Conservation (phyloP, 2,113 vertebrate genomes). For the Anser brachyrhynchus region DNA sequence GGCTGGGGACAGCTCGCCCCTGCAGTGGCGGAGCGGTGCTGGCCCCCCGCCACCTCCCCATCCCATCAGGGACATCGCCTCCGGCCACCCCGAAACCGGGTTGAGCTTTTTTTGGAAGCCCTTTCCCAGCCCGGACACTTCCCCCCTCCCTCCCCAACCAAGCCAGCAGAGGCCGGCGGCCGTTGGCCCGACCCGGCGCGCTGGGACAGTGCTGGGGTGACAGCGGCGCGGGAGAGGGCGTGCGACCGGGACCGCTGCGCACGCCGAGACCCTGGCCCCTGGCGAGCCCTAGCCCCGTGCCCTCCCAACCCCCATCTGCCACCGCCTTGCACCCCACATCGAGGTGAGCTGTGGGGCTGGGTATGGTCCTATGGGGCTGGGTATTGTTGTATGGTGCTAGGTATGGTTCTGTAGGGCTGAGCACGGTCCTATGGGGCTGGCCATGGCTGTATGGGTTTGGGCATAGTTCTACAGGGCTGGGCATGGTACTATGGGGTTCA, state of each 20-base stretch:
- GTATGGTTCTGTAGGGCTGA: not conserved
- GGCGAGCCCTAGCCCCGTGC: not conserved
- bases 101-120: not conserved
- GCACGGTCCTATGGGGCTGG: no score
- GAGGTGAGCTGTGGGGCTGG: not conserved
- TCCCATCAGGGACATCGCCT: not conserved
- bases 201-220: not conserved
- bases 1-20: not conserved
- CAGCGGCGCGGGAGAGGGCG: not conserved
- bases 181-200: not conserved
- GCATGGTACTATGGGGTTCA: not conserved
- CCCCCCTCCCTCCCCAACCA: not conserved
- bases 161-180: not conserved
- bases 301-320: not conserved
- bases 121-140: not conserved
- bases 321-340: not conserved
- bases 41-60: not conserved
- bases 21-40: not conserved
- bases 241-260: constrained; percentile 13
- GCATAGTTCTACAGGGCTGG: no score
- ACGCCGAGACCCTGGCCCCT: not conserved
- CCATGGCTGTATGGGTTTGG: no score
- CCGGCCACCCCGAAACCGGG: fast-evolving
- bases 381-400: not conserved
- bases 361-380: not conserved